Base-by-base conservation (phyloP, 2,888 invertebrate species). In the Argynnis bischoffii region DNA sequence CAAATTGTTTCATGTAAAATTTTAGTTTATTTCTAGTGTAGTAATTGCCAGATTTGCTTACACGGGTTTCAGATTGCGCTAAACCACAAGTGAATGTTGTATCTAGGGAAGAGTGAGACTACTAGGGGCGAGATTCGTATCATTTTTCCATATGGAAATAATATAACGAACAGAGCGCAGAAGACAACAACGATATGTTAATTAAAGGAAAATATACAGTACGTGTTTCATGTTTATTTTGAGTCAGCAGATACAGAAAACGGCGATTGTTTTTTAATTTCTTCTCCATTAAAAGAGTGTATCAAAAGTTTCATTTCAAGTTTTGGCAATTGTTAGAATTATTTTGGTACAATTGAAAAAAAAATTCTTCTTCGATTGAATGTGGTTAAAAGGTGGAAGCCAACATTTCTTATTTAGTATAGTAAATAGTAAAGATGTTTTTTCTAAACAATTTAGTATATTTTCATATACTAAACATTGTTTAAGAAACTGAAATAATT, bases 141-240 rank as follows among this genome's bases (percentile, higher is more conserved):
- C 88, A 90, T 92, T 92, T 92, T 92, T 92, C 89, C 91, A 90
- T 92, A 92, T 92, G 92, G 89, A 89, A 91, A 92, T 92, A 85
- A 84, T 88, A 85, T 85, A 87, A 82, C 85, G 85, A 86, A 82
- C 87, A 80, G 80, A 83, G 80, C 87, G 86, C 76, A 84, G 85
- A 92, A 92, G 92, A 92, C 88, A 90, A 91, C 90, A 90, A 83
- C 85, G 86, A 88, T 90, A 92, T 92, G 92, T 83, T 92, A 92
- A 92, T 92, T 92, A 90, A 92, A 92, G 86, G 89, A 91, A 91
- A 92, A 92, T 86, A 91, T 77, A 75, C 81, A 80, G 83, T 83
- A 82, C 81, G 85, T 79, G 79, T 81, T 79, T 81, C 71, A 75
- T 87, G 89, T 92, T 91, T 90, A 85, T 87, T 87, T 90, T 89